phyloP scores from a whole-genome alignment of 2,113 vertebrate species.

The Melanostigma gelatinosum region DNA sequence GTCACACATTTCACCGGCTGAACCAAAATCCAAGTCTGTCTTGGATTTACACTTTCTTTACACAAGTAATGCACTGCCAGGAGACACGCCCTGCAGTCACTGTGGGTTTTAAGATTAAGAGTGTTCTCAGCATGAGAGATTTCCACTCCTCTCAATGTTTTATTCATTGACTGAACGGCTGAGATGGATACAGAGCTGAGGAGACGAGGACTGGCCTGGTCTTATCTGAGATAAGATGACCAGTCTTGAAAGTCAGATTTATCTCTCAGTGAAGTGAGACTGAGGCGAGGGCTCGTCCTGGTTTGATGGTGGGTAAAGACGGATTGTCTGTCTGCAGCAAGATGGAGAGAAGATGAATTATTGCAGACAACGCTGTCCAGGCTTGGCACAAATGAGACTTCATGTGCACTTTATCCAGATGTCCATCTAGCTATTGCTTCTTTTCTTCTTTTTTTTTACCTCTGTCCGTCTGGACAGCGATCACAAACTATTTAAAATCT shows the following conservation, averaged over 20 bases:
- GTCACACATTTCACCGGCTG: background rate
- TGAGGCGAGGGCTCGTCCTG: slow-evolving; percentile 34
- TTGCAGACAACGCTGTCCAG: slow-evolving; percentile 13
- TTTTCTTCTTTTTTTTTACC: background rate
- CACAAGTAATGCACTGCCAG: background rate
- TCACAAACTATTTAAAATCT: slow-evolving; percentile 9
- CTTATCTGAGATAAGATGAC: slow-evolving; percentile 24
- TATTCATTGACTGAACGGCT: slow-evolving; percentile 18
- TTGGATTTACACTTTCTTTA: no score
- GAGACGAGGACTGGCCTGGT: background rate
- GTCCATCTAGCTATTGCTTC: background rate
- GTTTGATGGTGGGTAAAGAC: slow-evolving; percentile 37
- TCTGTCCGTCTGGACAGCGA: background rate
- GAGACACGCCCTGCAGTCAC: background rate
- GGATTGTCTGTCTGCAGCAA: slow-evolving; percentile 42
- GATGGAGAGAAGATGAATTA: slow-evolving; percentile 53
- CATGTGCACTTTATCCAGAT: slow-evolving; percentile 29
- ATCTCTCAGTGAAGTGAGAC: slow-evolving; percentile 31
- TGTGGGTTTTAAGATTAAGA: slow-evolving; percentile 22
- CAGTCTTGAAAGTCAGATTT: slow-evolving; percentile 14
- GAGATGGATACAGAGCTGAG: background rate
- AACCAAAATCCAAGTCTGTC: slow-evolving; percentile 1
- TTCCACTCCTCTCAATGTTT: slow-evolving; percentile 21
- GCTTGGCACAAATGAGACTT: slow-evolving; percentile 42
- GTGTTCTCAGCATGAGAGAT: slow-evolving; percentile 23